Conservation (phyloP, 2,113 vertebrate species). For the Syrrhaptes paradoxus region DNA sequence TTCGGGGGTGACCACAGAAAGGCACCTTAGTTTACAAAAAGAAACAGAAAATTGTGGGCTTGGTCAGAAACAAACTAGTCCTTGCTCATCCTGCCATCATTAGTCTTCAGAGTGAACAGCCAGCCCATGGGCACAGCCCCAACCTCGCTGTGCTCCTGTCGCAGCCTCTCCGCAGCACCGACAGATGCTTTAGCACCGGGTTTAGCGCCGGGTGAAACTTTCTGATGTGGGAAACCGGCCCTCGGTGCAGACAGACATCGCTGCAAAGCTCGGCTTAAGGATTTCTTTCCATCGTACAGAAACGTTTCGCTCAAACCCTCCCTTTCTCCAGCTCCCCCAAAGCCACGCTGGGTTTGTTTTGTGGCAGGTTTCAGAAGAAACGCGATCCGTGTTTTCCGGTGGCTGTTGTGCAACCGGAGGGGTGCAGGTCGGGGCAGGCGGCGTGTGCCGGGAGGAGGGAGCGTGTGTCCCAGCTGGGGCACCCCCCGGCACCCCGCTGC, state of each 20-base stretch:
- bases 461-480: neutral
- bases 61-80: neutral
- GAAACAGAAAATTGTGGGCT: neutral
- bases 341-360: neutral
- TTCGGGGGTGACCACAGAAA: neutral
- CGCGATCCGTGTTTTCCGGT: neutral
- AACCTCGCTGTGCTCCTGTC: neutral
- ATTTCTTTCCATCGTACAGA: neutral
- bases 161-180: neutral
- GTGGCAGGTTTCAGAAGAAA: neutral
- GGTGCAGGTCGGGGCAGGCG: neutral
- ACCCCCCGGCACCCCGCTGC: neutral
- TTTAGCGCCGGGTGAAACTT: neutral
- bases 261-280: neutral
- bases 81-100: neutral
- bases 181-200: fast-evolving
- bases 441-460: neutral
- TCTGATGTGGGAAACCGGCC: neutral
- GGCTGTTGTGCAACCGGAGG: neutral
- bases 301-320: neutral
- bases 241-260: neutral
- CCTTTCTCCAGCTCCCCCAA: neutral
- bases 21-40: neutral
- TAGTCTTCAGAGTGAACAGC: neutral
- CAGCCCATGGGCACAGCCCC: neutral